Conservation (phyloP, 2,113 vertebrate genomes). For the Zosterops lateralis region DNA sequence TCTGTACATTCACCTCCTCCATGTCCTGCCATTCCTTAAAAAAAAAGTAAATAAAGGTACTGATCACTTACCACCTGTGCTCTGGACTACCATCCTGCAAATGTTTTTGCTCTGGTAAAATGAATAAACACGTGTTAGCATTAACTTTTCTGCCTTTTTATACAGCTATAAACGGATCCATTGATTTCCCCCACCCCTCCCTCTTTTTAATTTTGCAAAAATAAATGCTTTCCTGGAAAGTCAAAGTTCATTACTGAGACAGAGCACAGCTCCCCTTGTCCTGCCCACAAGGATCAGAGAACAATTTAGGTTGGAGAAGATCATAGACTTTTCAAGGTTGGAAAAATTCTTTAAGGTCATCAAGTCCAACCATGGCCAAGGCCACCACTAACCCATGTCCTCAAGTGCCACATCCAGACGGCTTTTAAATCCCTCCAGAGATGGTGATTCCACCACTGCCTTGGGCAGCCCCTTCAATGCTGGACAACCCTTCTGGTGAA, state of each 20-base stretch:
- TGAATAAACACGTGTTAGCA: slow-evolving; percentile 11
- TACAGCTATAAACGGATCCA: slow-evolving; percentile 17
- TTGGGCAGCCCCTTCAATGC: not conserved
- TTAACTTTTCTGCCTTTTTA: slow-evolving; percentile 29
- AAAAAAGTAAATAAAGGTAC: not conserved
- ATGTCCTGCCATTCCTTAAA: not conserved
- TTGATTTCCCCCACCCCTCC: not conserved
- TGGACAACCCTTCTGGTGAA: not conserved
- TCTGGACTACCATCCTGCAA: not conserved
- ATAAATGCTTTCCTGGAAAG: slow-evolving; percentile 61
- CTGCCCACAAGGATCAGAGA: not conserved
- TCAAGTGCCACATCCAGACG: not conserved
- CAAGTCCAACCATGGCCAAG: not conserved
- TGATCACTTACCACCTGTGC: not conserved
- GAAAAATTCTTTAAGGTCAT: not conserved
- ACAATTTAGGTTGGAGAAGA: not conserved
- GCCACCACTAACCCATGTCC: not conserved
- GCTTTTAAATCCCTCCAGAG: not conserved
- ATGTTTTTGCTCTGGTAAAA: not conserved
- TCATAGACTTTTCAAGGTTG: not conserved
- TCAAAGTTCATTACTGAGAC: slow-evolving; percentile 62
- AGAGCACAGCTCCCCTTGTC: slow-evolving; percentile 23
- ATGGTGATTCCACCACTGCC: not conserved
- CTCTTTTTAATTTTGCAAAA: slow-evolving; percentile 47
- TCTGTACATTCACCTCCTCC: not conserved